phyloP scores from a whole-genome alignment of 2,888 invertebrate genomes.

The Orchesella flavescens region DNA sequence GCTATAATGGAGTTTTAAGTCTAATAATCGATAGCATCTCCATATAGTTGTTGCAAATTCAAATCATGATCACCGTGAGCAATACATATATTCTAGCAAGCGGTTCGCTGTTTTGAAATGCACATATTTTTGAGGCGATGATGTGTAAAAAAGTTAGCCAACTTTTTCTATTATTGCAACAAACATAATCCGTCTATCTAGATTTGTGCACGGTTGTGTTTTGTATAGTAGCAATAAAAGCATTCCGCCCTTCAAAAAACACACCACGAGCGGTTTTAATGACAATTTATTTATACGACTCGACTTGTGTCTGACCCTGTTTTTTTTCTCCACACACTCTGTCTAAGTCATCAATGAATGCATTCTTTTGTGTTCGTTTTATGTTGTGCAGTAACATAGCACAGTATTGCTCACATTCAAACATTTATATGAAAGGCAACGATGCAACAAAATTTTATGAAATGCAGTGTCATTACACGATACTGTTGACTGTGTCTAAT shows the following conservation, averaged over 20 bases:
- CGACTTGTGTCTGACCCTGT: conserved; percentile 24
- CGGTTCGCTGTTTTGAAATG: neutral
- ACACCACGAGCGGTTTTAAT: conserved; percentile 59
- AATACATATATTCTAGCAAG: conserved; percentile 33
- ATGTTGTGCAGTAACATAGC: neutral
- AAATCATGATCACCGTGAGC: too few relatives aligned
- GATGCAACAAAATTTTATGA: conserved; percentile 2
- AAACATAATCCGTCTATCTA: neutral
- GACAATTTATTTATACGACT: conserved; percentile 57
- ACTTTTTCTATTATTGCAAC: neutral
- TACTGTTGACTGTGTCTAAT: neutral
- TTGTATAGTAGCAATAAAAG: neutral
- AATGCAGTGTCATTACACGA: conserved; percentile 2
- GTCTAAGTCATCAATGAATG: neutral
- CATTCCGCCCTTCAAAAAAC: conserved; percentile 55
- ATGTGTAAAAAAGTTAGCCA: conserved; percentile 54
- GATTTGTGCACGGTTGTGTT: neutral
- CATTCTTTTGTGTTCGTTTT: neutral
- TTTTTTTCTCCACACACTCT: neutral
- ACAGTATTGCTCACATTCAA: neutral
- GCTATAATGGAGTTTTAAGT: too few relatives aligned
- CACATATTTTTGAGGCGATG: conserved; percentile 19
- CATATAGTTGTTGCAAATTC: too few relatives aligned
- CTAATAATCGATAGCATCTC: too few relatives aligned
- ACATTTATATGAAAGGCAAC: conserved; percentile 38